Percentiles rank a stretch among this genome's conserved stretches.
Conservation (phyloP, 2,888 invertebrate genomes). For the Rotaria sp. region DNA sequence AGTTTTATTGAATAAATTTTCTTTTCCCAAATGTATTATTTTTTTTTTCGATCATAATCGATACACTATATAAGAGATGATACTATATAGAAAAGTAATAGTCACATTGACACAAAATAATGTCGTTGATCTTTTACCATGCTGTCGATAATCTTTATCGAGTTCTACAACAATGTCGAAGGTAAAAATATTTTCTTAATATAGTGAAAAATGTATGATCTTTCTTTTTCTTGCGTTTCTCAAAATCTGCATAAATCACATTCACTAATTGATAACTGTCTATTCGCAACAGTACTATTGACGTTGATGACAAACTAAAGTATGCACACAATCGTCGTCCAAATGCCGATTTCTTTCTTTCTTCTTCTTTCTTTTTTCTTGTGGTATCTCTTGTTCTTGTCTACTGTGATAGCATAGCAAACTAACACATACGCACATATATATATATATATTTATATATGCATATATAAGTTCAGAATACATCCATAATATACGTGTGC, state of each 20-base stretch:
- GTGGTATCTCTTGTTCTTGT: neutral
- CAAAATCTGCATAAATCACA: neutral
- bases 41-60: neutral
- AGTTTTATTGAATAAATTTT: neutral
- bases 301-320: neutral
- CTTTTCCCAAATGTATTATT: neutral
- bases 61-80: neutral
- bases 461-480: neutral
- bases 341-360: neutral
- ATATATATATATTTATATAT: neutral
- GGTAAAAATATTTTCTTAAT: neutral
- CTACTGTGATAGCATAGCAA: neutral
- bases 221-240: neutral
- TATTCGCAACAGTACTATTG: neutral
- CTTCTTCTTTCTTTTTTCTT: neutral
- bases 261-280: neutral
- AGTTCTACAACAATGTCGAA: neutral
- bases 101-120: neutral
- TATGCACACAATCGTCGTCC: neutral
- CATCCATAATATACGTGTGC: neutral
- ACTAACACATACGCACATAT: neutral
- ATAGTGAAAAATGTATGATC: neutral
- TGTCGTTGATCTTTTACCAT: neutral
- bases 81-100: neutral
- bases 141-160: neutral